Base-by-base conservation (phyloP, 2,113 vertebrate genomes). In the Apodemus speciosus region DNA sequence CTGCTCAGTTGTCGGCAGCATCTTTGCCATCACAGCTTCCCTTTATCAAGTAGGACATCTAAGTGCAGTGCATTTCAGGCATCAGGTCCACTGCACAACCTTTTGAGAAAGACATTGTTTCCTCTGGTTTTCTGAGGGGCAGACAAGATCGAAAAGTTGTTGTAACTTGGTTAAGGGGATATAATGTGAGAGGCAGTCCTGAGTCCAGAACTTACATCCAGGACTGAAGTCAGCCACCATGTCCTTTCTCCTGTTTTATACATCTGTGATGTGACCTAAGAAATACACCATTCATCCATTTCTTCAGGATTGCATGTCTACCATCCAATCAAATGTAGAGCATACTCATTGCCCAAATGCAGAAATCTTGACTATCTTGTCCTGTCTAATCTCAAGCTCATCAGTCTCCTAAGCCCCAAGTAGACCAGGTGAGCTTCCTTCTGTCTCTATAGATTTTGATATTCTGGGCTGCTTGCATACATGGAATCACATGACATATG, bases 21-120 rank as follows among this genome's bases (percentile, higher is more conserved):
- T 14, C 1, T 16, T 14, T 71, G 21, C 15, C 13, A 60, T 21
- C 30, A 72, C 1, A 25, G 62, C 35, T 3, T 0, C 56, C 9
- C 3, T 43, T 43, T 38, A 18, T 53, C 11, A 81, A 38, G 58
- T 6, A 10, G 32, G 30, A 30, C 40, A 2, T 40, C 2, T 9
- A 21, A 0, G 0, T 0, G 20, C 10, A 11, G 58, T 62, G 27
- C 18, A 10, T 1, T 3, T 14, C n/a, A 35, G 15, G 53, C 21
- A 35, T 56, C 1, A 0, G 49, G 43, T 11, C 20, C 35, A 43
- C 51, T 21, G 49, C 16, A 2, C 38, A 14, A 4, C 5, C 30
- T 56, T 6, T 16, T 64, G 49, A 30, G 46, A 53, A 64, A 91
- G 30, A 68, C 15, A 2, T 3, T 2, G 3, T 21, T 13, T 15